A percentile compares a stretch with the other conserved stretches of the same genome.
Evolutionary conservation across 2,797 vertebrate species (phyloP).

Genomic region (Menidia menidia): DNA sequence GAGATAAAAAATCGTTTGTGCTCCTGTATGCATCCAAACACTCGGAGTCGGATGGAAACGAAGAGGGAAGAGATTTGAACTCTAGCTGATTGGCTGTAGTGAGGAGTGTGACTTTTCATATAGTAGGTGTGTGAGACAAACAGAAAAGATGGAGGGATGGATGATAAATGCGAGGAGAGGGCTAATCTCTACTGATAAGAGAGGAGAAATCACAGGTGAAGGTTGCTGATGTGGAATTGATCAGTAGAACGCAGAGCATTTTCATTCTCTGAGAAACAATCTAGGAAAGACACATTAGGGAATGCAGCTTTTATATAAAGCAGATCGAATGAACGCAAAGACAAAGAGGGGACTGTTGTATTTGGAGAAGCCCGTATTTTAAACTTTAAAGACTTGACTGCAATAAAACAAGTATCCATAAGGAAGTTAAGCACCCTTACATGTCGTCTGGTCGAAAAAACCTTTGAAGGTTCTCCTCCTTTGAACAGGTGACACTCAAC

Average conservation of each 20-base stretch:
- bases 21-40: slow-evolving; percentile 36
- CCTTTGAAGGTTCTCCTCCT: not conserved
- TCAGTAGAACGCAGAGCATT: slow-evolving; percentile 33
- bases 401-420: not conserved
- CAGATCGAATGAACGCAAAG: slow-evolving; percentile 25
- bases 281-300: slow-evolving; percentile 28
- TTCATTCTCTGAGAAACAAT: slow-evolving; percentile 48
- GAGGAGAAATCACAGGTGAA: slow-evolving; percentile 64
- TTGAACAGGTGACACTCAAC: not conserved
- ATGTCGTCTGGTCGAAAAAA: not conserved
- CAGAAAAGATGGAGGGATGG: slow-evolving; percentile 47
- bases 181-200: slow-evolving; percentile 70
- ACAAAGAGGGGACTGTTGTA: not conserved
- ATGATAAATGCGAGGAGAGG: slow-evolving; percentile 47
- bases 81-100: slow-evolving; percentile 49
- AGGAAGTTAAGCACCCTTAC: not conserved
- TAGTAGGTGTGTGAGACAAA: slow-evolving; percentile 17
- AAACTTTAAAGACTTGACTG: not conserved
- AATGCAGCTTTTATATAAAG: slow-evolving; percentile 21
- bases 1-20: not conserved
- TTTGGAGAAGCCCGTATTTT: not conserved
- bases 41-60: slow-evolving; percentile 48
- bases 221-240: slow-evolving; percentile 57
- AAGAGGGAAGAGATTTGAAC: slow-evolving; percentile 64
- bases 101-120: slow-evolving; percentile 19